These are phyloP conservation scores for Halichondria panicea DNA, from an alignment of 37 sponge, comb jelly and placozoan genomes.

Conservation along the genomic window DNA sequence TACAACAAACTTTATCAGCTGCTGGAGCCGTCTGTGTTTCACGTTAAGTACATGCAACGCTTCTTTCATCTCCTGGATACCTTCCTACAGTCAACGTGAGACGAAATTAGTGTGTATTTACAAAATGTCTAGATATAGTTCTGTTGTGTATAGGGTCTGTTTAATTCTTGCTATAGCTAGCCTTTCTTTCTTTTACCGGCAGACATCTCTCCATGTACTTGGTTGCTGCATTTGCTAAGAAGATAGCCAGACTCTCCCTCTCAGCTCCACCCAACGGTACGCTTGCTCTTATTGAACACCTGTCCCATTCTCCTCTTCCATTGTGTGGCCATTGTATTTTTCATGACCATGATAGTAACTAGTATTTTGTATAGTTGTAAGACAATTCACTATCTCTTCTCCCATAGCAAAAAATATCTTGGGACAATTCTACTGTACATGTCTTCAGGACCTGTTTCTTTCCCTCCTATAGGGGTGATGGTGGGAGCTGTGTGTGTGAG, in stretches of 20 bases:
- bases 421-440: not conserved
- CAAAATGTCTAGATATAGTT: not conserved
- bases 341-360: not conserved
- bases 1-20: constrained; percentile 84
- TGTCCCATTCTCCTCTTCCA: not conserved
- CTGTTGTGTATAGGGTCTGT: not conserved
- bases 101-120: not conserved
- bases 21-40: constrained; percentile 63
- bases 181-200: not conserved
- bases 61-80: constrained; percentile 89
- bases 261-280: constrained; percentile 84
- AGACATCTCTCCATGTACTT: constrained; percentile 94
- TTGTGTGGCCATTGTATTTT: not conserved
- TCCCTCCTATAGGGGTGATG: constrained; percentile 54
- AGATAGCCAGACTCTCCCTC: constrained; percentile 78
- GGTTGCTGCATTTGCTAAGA: constrained; percentile 94
- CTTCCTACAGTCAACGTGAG: constrained; percentile 85
- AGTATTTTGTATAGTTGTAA: not conserved
- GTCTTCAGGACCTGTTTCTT: not conserved
- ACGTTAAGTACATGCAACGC: constrained; percentile 69
- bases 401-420: not conserved
- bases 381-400: not conserved
- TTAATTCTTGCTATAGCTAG: not conserved
- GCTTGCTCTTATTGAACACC: not conserved
- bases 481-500: constrained; percentile 67